Percentiles rank a stretch among this genome's conserved stretches.
These are phyloP conservation scores for Silurus lanzhouensis DNA, from an alignment of 2,797 vertebrate species.

Conservation along the genomic window DNA sequence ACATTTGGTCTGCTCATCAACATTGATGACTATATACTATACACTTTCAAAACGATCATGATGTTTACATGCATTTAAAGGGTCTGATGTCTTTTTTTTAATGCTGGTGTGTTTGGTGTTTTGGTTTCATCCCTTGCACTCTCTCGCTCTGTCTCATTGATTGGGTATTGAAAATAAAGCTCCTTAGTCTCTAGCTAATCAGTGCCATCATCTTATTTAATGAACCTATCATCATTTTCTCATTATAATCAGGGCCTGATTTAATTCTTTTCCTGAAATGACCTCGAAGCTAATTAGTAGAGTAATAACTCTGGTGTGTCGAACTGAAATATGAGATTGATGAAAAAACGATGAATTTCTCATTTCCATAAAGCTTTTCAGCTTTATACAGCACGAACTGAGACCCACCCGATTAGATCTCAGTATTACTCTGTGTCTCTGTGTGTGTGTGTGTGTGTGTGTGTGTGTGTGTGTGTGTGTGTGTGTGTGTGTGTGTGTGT, in stretches of 20 bases:
- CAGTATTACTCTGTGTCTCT: slow-evolving; percentile 58
- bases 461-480: slow-evolving; percentile 3
- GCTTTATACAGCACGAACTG: slow-evolving; percentile 56
- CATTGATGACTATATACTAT: slow-evolving; percentile 9
- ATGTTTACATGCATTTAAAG: slow-evolving; percentile 21
- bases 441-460: slow-evolving; percentile 42
- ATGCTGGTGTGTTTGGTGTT: slow-evolving; percentile 11
- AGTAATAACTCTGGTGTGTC: slow-evolving; percentile 73
- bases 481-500: slow-evolving; percentile 15
- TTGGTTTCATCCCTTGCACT: not conserved
- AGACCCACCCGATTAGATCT: slow-evolving; percentile 62
- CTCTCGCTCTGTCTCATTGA: slow-evolving; percentile 43
- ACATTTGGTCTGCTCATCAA: slow-evolving; percentile 7
- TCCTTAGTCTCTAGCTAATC: slow-evolving; percentile 65
- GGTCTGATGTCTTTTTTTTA: slow-evolving; percentile 12
- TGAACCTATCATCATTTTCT: slow-evolving; percentile 72
- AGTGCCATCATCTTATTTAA: slow-evolving; percentile 72
- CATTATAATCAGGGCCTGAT: slow-evolving; percentile 76
- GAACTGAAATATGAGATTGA: slow-evolving; percentile 70
- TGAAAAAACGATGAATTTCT: slow-evolving; percentile 65
- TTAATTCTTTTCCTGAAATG: slow-evolving; percentile 72
- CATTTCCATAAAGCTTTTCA: slow-evolving; percentile 55
- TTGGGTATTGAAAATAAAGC: slow-evolving; percentile 48
- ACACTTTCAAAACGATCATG: not conserved
- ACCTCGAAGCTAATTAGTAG: slow-evolving; percentile 75